A percentile compares a stretch with the other conserved stretches of the same genome.
Evolutionary conservation across 1,140 invertebrate species (phyloP).

Genomic region (silkworm (Bombyx mori)): ASM3026992v2 NC_085123.1:10382001-10382500

Average conservation of each 20-base stretch:
- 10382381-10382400: no score
- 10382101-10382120: no score
- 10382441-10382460: no score
- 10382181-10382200: slow-evolving; percentile 63
- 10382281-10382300: slow-evolving; percentile 64
- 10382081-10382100: no score
- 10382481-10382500: no score
- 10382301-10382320: slow-evolving; percentile 63
- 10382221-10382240: slow-evolving; percentile 52
- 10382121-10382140: slow-evolving; percentile 5
- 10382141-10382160: slow-evolving; percentile 45
- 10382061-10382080: no score
- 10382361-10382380: slow-evolving; percentile 11
- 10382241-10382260: slow-evolving; percentile 69
- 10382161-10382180: slow-evolving; percentile 44
- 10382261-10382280: slow-evolving; percentile 60
- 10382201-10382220: slow-evolving; percentile 31
- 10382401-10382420: no score
- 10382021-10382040: no score
- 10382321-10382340: slow-evolving; percentile 63
- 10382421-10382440: no score
- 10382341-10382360: slow-evolving; percentile 15
- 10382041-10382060: no score
- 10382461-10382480: no score
- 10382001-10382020: no score